Percentiles rank a stretch among this genome's conserved stretches.
Evolutionary conservation across 2,888 invertebrate species (phyloP).

Genomic region (Prenolepis imparis): DNA sequence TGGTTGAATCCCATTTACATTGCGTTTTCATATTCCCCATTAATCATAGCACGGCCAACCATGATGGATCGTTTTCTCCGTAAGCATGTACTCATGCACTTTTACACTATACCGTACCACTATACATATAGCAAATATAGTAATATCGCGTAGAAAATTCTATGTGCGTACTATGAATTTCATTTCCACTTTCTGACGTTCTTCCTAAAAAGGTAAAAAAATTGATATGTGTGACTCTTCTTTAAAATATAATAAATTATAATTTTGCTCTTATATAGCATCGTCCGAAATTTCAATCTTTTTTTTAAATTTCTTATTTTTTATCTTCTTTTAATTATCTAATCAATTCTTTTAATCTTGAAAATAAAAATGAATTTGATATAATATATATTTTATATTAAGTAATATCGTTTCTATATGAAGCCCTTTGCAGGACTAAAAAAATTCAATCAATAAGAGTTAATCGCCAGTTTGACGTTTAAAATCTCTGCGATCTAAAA

Average conservation of each 20-base stretch:
- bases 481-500: slow-evolving; percentile 32
- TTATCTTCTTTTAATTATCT: background rate
- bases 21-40: slow-evolving; percentile 55
- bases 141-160: slow-evolving; percentile 48
- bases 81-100: slow-evolving; percentile 55
- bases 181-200: slow-evolving; percentile 15
- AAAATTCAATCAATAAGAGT: slow-evolving; percentile 32
- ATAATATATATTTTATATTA: background rate
- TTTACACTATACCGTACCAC: slow-evolving; percentile 35
- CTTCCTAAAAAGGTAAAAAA: slow-evolving; percentile 10
- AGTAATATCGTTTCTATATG: background rate
- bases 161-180: slow-evolving; percentile 9
- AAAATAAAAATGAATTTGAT: background rate
- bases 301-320: background rate
- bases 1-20: slow-evolving; percentile 57
- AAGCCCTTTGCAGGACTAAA: background rate
- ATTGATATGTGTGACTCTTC: background rate
- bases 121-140: slow-evolving; percentile 45
- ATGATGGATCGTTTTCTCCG: slow-evolving; percentile 57
- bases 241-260: background rate
- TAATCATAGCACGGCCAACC: slow-evolving; percentile 56
- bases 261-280: background rate
- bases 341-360: background rate
- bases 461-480: slow-evolving; percentile 28
- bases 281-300: background rate